Evolutionary conservation across 2,797 vertebrate genomes (phyloP).

Genomic region (Natrix natrix): DNA sequence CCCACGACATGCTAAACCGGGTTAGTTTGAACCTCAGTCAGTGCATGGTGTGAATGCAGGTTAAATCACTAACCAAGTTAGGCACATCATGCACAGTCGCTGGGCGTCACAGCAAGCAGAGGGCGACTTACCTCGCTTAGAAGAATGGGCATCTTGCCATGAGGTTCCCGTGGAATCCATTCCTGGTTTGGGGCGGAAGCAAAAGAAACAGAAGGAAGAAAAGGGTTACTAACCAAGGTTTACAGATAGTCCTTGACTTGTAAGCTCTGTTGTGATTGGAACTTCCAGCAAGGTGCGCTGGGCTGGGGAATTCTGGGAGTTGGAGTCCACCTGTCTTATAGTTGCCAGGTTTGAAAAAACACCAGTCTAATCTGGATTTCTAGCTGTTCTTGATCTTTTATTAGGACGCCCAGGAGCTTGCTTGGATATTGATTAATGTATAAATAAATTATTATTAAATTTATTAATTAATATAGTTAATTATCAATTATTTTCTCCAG

Average conservation of each 20-base stretch:
- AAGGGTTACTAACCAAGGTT: not conserved
- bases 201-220: not conserved
- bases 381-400: not conserved
- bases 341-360: not conserved
- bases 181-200: not conserved
- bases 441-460: no score
- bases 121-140: slow-evolving; percentile 13
- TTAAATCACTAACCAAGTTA: not conserved
- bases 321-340: not conserved
- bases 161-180: not conserved
- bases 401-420: no score
- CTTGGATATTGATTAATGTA: no score
- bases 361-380: not conserved
- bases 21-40: not conserved
- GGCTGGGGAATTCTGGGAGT: not conserved
- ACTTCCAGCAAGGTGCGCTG: not conserved
- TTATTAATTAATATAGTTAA: no score
- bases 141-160: slow-evolving; percentile 21
- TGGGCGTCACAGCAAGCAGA: not conserved
- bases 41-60: not conserved
- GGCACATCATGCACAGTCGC: not conserved
- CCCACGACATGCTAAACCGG: not conserved
- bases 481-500: no score
- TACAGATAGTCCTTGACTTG: not conserved
- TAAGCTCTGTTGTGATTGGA: not conserved